These are phyloP conservation scores for Python bivittatus DNA, from an alignment of 2,113 vertebrate genomes.

Conservation along the genomic window DNA sequence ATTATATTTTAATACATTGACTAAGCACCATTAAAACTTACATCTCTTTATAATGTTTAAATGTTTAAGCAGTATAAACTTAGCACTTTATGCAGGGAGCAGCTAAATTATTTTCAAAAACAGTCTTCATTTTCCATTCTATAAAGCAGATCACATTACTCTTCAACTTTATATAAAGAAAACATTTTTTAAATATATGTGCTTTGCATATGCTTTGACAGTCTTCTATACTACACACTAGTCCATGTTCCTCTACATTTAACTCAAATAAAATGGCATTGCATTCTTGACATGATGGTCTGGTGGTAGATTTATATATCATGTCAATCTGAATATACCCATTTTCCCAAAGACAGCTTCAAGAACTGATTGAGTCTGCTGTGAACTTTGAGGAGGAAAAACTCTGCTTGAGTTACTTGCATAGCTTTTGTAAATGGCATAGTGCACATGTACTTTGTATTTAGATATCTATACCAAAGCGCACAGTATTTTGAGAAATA, in stretches of 20 bases:
- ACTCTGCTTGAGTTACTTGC: not conserved
- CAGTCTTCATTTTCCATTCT: constrained; percentile 11
- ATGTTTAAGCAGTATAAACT: constrained; percentile 73
- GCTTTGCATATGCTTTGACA: not conserved
- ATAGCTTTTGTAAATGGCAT: not conserved
- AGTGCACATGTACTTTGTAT: not conserved
- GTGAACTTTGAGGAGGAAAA: not conserved
- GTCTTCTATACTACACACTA: constrained; percentile 4
- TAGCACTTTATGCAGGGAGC: constrained; percentile 57
- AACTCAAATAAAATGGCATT: not conserved
- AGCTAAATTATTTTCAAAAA: constrained; percentile 48
- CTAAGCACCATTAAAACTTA: constrained; percentile 67
- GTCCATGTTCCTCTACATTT: not conserved
- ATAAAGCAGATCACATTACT: constrained; percentile 13
- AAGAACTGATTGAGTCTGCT: not conserved
- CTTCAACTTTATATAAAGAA: constrained; percentile 14
- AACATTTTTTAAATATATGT: not conserved
- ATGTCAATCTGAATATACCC: not conserved
- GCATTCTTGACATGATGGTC: not conserved
- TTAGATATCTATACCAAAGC: not conserved
- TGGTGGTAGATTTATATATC: not conserved
- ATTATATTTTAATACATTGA: constrained; percentile 64
- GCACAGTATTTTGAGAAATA: not conserved
- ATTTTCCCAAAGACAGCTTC: not conserved
- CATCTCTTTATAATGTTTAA: constrained; percentile 76